Evolutionary conservation across 1,140 invertebrate genomes (phyloP).

Genomic region (Trypoxylus dichotomus): DNA sequence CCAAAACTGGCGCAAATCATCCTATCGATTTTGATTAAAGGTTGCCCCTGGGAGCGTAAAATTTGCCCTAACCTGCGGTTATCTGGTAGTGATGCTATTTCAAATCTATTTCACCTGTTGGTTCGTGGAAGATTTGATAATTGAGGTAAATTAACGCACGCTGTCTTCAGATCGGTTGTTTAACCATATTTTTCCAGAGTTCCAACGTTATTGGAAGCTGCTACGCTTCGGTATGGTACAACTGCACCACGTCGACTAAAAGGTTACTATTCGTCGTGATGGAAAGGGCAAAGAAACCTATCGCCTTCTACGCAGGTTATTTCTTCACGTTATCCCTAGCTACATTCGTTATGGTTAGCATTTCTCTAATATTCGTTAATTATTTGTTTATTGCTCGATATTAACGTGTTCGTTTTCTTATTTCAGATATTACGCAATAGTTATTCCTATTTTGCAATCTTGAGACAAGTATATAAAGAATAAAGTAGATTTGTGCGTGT

Average conservation of each 20-base stretch:
- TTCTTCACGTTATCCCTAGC: neutral
- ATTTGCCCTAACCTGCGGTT: neutral
- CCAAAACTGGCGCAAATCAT: neutral
- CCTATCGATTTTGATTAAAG: neutral
- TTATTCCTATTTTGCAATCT: slow-evolving; percentile 10
- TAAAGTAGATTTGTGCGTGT: neutral
- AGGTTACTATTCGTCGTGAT: neutral
- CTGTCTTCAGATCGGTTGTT: neutral
- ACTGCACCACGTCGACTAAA: neutral
- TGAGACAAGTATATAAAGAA: slow-evolving; percentile 9
- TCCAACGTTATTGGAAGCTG: neutral
- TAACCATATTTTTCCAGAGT: neutral
- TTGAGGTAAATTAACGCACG: neutral
- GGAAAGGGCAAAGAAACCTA: neutral
- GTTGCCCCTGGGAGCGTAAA: neutral
- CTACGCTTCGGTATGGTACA: neutral
- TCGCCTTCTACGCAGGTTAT: neutral
- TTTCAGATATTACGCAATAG: slow-evolving; percentile 13
- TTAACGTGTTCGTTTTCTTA: neutral
- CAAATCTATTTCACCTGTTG: slow-evolving; percentile 11
- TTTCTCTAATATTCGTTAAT: neutral
- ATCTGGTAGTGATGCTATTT: neutral
- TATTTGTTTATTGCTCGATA: neutral
- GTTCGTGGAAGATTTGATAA: neutral
- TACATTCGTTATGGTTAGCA: neutral